A percentile compares a stretch with the other conserved stretches of the same genome.
Conservation (phyloP, 2,113 vertebrate genomes). For the Sturnira hondurensis region DNA sequence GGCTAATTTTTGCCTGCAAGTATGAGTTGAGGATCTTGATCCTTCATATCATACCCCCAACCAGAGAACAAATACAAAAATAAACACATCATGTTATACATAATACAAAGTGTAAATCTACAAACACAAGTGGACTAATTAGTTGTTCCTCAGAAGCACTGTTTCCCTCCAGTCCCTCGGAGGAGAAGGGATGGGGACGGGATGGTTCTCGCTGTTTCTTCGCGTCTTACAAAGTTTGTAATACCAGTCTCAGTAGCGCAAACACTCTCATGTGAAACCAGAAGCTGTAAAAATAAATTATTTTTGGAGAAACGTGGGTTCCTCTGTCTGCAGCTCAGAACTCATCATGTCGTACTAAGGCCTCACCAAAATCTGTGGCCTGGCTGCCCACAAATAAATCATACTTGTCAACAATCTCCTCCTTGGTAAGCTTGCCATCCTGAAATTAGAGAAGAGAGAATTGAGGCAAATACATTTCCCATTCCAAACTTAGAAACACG, state of each 20-base stretch:
- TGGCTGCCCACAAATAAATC: conserved; percentile 95
- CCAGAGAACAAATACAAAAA: conserved; percentile 72
- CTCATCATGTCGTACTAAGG: conserved; percentile 91
- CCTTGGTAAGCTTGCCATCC: conserved; percentile 90
- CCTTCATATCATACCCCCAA: conserved; percentile 63
- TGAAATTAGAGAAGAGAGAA: conserved; percentile 62
- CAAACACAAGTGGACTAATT: conserved; percentile 59
- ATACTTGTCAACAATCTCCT: conserved; percentile 92
- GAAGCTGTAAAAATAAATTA: conserved; percentile 91
- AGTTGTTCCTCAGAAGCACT: conserved; percentile 54
- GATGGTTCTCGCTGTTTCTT: conserved; percentile 49
- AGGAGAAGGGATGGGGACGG: conserved; percentile 46
- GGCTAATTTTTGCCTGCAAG: conserved; percentile 16
- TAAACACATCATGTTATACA: conserved; percentile 70
- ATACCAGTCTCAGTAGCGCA: conserved; percentile 78
- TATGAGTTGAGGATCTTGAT: conserved; percentile 29
- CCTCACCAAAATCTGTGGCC: conserved; percentile 94
- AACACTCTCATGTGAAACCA: conserved; percentile 73
- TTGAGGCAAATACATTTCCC: neutral
- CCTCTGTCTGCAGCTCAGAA: conserved; percentile 80
- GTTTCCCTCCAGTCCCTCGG: conserved; percentile 34
- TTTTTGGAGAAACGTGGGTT: conserved; percentile 73
- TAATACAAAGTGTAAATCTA: conserved; percentile 70
- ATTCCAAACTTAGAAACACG: conserved; percentile 4
- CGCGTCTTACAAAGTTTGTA: conserved; percentile 67